Evolutionary conservation across 2,797 vertebrate genomes (phyloP).

Genomic region (Bovichtus diacanthus): DNA sequence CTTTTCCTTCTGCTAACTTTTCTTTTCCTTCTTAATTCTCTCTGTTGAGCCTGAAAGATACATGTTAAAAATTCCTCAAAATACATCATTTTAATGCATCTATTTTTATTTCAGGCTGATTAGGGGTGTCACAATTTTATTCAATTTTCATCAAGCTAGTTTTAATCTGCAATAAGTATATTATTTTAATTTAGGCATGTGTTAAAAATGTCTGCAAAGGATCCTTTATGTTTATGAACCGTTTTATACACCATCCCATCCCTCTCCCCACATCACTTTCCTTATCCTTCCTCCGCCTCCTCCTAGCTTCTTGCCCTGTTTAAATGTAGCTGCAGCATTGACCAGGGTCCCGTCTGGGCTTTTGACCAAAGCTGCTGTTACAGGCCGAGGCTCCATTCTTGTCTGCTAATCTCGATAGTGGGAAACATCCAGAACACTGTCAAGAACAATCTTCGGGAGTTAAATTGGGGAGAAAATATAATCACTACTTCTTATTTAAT

Average conservation of each 20-base stretch:
- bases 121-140: too few relatives aligned
- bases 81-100: neutral
- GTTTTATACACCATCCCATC: neutral
- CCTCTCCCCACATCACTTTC: neutral
- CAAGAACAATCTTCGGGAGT: conserved; percentile 58
- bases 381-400: conserved; percentile 14
- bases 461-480: conserved; percentile 65
- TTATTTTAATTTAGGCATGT: neutral
- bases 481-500: conserved; percentile 45
- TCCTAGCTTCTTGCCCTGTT: neutral
- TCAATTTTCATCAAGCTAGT: neutral
- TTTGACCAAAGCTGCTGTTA: conserved; percentile 21
- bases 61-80: neutral
- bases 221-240: conserved; percentile 4
- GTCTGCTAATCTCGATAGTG: conserved; percentile 42
- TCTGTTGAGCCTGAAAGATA: neutral
- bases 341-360: neutral
- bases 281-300: neutral
- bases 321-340: conserved; percentile 17
- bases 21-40: neutral
- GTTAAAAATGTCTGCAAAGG: neutral
- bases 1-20: neutral
- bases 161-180: neutral
- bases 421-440: conserved; percentile 38
- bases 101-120: neutral